Base-by-base conservation (phyloP, 2,113 vertebrate genomes). In the Gulo gulo region DNA sequence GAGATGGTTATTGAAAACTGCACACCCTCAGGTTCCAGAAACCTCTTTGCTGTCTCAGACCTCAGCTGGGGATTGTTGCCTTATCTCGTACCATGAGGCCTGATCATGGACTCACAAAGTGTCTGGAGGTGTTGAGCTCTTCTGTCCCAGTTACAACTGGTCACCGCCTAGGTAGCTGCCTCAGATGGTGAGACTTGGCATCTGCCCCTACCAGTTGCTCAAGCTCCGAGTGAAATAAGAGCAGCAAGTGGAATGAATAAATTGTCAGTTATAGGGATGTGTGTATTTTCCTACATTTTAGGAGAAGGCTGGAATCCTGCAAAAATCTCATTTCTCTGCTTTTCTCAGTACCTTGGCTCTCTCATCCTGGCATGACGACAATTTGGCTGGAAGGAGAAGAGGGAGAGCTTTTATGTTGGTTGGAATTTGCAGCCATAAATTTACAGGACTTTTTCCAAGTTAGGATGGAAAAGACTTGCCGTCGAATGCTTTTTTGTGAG, bases 371-470 rank as follows among this genome's bases (percentile, higher is more conserved):
- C 94, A 16, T 2, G 23, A 73, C 29, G 29, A 47, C 23, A 63
- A 8, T 89, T 74, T 71, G 82, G 71, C 73, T 97, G 95, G 78
- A 97, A 97, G 82, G 86, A 88, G 59, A 95, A 71, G 59, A 95
- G 82, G 91, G 59, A 39, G 36, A 24, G 52, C 85, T 97, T 97
- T 97, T 57, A 76, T 80, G 42, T 71, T 73, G 85, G 85, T 67
- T 92, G 91, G 83, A 89, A 97, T 95, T 96, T 87, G 84, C 36
- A 67, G 93, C 65, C 89, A 79, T 98, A 94, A 93, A 96, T 97
- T 85, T 94, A 78, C 29, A 88, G 81, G 52, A 78, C 45, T 95
- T 94, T 94, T 97, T 96, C 91, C 93, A 97, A 97, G 74, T 76
- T 63, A 76, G 50, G 78, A 79, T 80, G 96, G 95, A 96, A 97